These are phyloP conservation scores for Anabas testudineus DNA, from an alignment of 2,797 vertebrate genomes.

Conservation along the genomic window DNA sequence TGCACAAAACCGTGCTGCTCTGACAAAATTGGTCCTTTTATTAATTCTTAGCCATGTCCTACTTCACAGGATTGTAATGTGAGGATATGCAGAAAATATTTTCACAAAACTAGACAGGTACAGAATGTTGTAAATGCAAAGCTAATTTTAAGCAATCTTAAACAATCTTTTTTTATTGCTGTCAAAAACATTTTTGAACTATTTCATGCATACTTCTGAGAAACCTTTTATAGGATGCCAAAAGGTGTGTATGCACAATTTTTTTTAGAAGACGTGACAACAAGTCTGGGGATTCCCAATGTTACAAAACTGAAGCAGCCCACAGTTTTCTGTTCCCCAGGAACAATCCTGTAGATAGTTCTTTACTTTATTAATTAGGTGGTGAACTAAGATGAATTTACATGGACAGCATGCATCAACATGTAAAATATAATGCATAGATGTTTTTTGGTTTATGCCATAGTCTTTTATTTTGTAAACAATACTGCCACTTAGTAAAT, in stretches of 20 bases:
- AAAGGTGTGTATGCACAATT: constrained; percentile 44
- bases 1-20: background rate
- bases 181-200: background rate
- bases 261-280: constrained; percentile 37
- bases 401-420: background rate
- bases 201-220: background rate
- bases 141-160: background rate
- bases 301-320: constrained; percentile 31
- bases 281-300: constrained; percentile 54
- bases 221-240: constrained; percentile 28
- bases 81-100: background rate
- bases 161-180: background rate
- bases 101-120: background rate
- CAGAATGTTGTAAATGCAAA: background rate
- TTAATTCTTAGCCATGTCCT: background rate
- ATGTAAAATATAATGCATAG: background rate
- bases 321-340: constrained; percentile 14
- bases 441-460: background rate
- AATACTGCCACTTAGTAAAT: background rate
- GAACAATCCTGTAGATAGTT: constrained; percentile 3
- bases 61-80: background rate
- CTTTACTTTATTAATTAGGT: constrained; percentile 34
- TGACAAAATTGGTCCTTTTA: constrained; percentile 20
- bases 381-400: background rate
- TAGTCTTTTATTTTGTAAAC: background rate